phyloP scores from a whole-genome alignment of 2,888 invertebrate species.

The Tridacna crocea region DNA sequence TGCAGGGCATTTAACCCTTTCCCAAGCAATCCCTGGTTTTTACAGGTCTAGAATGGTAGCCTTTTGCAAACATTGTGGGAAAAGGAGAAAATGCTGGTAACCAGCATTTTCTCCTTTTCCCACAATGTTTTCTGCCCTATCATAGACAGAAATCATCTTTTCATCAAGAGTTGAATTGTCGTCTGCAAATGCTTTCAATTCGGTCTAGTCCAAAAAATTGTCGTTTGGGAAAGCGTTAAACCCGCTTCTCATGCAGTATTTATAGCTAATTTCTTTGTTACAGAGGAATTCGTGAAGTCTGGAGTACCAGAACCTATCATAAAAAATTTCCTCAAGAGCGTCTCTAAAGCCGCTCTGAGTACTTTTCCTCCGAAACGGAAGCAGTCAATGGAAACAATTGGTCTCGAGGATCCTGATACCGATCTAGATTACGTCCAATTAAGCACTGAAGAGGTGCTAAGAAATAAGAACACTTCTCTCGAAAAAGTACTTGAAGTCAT shows the following conservation, averaged over 20 bases:
- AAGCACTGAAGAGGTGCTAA: constrained; percentile 17
- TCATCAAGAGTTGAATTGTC: background rate
- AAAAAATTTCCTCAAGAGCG: constrained; percentile 56
- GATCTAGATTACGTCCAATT: constrained; percentile 31
- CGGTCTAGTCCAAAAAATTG: background rate
- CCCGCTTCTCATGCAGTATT: too few species aligned
- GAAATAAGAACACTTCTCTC: background rate
- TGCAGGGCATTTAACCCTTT: too few species aligned
- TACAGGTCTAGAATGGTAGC: too few species aligned
- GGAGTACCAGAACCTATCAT: constrained; percentile 49
- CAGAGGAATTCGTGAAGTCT: constrained; percentile 42
- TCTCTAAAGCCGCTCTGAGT: constrained; percentile 23
- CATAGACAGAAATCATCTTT: background rate
- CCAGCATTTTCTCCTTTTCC: background rate
- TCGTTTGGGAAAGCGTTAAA: background rate
- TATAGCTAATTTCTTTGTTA: background rate
- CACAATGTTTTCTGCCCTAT: background rate
- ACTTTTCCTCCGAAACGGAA: background rate
- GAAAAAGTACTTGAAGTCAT: background rate
- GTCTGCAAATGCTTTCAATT: background rate
- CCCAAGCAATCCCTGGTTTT: too few species aligned
- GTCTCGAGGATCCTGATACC: constrained; percentile 37
- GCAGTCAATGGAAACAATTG: background rate
- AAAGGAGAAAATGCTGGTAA: too few species aligned
- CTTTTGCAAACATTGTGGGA: too few species aligned